Evolutionary conservation across 2,113 vertebrate genomes (phyloP), one percentile per base, ranked within the genome.

Genomic region (Coturnix japonica): DNA sequence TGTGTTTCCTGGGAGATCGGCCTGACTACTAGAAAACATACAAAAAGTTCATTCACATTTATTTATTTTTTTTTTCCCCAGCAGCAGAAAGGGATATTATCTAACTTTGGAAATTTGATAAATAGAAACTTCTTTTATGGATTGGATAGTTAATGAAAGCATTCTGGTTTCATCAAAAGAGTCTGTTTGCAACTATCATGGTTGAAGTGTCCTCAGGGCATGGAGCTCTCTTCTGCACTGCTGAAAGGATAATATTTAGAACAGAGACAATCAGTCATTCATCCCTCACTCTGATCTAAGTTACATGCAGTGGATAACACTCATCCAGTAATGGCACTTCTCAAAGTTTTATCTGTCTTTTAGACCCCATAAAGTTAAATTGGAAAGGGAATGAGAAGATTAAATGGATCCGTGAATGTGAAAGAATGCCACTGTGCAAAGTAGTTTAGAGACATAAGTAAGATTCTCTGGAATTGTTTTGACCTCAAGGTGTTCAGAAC

Each of bases 241-340:
- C 84, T 92, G 67, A 89, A 95, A 95, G 94, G 95, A 96, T 96
- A 95, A 95, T 93, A 94, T 95, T 96, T 94, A 92, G 75, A 87
- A 82, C 89, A 70, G 10, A 74, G 6, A 91, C 78, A 90, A 84
- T 31, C 67, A 70, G 0, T 51, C 49, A 74, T 93, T 96, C 78
- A 92, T 91, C 20, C 23, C 3, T 28, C 85, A 20, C 37, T 67
- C 67, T 93, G 77, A 79, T 85, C 94, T 87, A 76, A 87, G 74
- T 71, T 67, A 51, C 47, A 92, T 56, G 31, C 51, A 89, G 92
- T 77, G 74, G 67, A 92, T 87, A 93, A 87, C 59, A 60, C 19
- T 87, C 75, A 60, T 30, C 11, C 64, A 64, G n/a, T 9, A 76
- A 59, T 0, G 0, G 89, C 86, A 90, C 61, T 77, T 57, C 31